Evolutionary conservation across 2,797 vertebrate genomes (phyloP).

Genomic region (Buceros bicornis): DNA sequence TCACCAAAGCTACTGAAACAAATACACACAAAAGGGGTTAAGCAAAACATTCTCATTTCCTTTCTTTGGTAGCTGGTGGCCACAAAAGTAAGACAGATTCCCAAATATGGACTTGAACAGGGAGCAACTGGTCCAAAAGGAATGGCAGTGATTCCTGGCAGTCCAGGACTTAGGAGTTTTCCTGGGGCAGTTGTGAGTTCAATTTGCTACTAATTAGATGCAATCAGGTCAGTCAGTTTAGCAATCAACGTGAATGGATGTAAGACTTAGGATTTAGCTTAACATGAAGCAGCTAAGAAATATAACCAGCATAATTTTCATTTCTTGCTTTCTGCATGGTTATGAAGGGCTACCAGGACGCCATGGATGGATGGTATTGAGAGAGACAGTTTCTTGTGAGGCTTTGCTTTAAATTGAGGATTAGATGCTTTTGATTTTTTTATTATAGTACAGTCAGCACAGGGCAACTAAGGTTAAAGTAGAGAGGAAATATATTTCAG

Average conservation of each 20-base stretch:
- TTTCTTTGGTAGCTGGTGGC: background rate
- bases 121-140: slow-evolving; percentile 83
- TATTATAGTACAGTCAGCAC: background rate
- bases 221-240: background rate
- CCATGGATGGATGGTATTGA: slow-evolving; percentile 80
- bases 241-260: background rate
- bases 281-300: background rate
- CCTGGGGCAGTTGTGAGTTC: slow-evolving; percentile 81
- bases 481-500: background rate
- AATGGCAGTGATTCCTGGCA: slow-evolving; percentile 83
- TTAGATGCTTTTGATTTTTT: background rate
- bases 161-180: slow-evolving; percentile 85
- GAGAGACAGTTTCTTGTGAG: background rate
- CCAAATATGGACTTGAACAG: slow-evolving; percentile 54
- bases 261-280: background rate
- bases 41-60: background rate
- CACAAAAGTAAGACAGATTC: background rate
- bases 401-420: background rate
- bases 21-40: background rate
- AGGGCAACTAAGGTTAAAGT: background rate
- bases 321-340: slow-evolving; percentile 77
- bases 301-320: background rate
- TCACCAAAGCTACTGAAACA: background rate
- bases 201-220: background rate
- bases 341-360: slow-evolving; percentile 81